phyloP scores from a whole-genome alignment of 2,113 vertebrate species.

The Pteropus alecto region DNA sequence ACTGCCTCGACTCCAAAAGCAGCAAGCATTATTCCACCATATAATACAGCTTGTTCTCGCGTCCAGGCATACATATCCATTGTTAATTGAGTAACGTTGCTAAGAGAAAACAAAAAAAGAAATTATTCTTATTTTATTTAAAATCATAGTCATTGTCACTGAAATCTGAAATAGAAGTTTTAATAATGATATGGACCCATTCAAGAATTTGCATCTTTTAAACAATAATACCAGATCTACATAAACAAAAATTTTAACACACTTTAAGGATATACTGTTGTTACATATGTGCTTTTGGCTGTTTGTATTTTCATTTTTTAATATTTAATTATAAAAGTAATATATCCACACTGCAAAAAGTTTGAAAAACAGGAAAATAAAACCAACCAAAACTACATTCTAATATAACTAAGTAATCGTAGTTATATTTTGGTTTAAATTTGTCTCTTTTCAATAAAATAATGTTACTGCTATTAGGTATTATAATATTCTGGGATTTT shows the following conservation, averaged over 20 bases:
- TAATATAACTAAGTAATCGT: neutral
- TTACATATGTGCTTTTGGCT: neutral
- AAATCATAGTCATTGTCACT: neutral
- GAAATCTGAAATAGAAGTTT: slow-evolving; percentile 12
- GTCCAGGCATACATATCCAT: slow-evolving; percentile 99
- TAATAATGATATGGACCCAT: neutral
- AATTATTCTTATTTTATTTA: neutral
- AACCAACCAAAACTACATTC: neutral
- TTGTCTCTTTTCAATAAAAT: neutral
- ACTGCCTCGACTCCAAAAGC: slow-evolving; percentile 92
- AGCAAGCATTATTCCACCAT: slow-evolving; percentile 93
- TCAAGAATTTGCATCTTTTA: neutral
- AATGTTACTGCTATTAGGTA: neutral
- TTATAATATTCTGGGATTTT: neutral
- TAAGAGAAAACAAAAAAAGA: slow-evolving; percentile 71
- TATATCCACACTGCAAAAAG: neutral
- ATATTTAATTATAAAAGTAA: slow-evolving; percentile 13
- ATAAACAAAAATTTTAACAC: neutral
- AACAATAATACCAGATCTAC: neutral
- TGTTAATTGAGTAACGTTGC: slow-evolving; percentile 93
- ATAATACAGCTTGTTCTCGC: slow-evolving; percentile 92
- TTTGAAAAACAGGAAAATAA: neutral
- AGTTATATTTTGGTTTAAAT: neutral
- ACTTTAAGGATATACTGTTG: neutral
- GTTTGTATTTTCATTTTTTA: neutral